phyloP scores from a whole-genome alignment of 2,888 invertebrate genomes.

The Agrotis ipsilon region DNA sequence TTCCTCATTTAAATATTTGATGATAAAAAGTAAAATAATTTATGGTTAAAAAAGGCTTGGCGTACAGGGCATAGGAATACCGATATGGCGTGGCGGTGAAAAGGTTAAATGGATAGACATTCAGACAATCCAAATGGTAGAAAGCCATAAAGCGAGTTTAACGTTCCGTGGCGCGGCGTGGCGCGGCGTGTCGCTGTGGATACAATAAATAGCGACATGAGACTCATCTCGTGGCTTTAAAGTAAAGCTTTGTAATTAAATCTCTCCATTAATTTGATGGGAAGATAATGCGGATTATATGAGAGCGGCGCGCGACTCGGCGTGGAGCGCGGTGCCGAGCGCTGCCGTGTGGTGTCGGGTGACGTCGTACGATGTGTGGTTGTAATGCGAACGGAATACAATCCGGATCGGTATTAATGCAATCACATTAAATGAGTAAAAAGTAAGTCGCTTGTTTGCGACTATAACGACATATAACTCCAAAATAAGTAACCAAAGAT shows the following conservation, averaged over 20 bases:
- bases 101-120: conserved; percentile 30
- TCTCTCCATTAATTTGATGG: conserved; percentile 55
- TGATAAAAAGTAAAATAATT: no score
- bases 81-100: no score
- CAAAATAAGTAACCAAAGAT: no score
- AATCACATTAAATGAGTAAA: conserved; percentile 22
- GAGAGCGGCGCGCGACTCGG: conserved; percentile 7
- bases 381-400: no score
- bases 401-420: conserved; percentile 7
- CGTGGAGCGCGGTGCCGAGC: not conserved
- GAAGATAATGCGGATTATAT: conserved; percentile 50
- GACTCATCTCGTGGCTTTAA: conserved; percentile 42
- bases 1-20: no score
- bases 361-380: not conserved
- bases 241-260: conserved; percentile 61
- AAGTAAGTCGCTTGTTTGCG: not conserved
- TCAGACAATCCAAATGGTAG: conserved; percentile 23
- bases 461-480: no score
- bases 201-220: conserved; percentile 52
- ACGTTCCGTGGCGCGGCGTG: not conserved
- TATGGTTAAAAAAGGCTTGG: no score
- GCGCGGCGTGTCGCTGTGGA: conserved; percentile 4
- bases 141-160: conserved; percentile 23
- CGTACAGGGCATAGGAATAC: no score
- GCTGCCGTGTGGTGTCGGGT: not conserved